phyloP scores from a whole-genome alignment of 2,797 vertebrate species.

The Phataginus tetradactyla region DNA sequence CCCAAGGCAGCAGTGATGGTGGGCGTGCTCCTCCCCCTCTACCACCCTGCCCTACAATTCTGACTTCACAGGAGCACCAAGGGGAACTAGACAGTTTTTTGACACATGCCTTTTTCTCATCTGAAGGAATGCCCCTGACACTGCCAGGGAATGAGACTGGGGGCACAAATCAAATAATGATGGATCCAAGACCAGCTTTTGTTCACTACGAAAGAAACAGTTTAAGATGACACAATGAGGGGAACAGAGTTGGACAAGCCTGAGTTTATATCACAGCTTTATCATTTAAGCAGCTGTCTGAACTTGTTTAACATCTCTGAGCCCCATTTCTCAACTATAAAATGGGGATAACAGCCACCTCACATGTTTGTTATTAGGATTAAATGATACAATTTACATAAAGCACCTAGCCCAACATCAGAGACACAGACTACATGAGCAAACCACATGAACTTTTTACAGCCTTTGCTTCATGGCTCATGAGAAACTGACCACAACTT shows the following conservation, averaged over 20 bases:
- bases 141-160: not conserved
- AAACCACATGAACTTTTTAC: not conserved
- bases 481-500: conserved; percentile 30
- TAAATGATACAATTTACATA: not conserved
- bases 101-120: not conserved
- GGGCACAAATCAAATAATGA: not conserved
- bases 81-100: not conserved
- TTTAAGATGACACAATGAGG: not conserved
- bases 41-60: not conserved
- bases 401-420: not conserved
- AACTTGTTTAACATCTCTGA: not conserved
- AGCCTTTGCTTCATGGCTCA: conserved; percentile 1
- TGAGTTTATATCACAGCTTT: not conserved
- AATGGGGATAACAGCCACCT: not conserved
- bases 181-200: not conserved
- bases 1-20: too few relatives aligned
- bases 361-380: not conserved
- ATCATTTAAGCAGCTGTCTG: not conserved
- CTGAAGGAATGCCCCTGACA: not conserved
- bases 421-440: not conserved
- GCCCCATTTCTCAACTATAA: not conserved
- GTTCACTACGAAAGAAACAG: not conserved
- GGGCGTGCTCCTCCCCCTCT: not conserved
- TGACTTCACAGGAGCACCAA: not conserved
- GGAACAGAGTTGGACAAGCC: not conserved